phyloP scores from a whole-genome alignment of 2,888 invertebrate genomes.

The Tinea trinotella region DNA sequence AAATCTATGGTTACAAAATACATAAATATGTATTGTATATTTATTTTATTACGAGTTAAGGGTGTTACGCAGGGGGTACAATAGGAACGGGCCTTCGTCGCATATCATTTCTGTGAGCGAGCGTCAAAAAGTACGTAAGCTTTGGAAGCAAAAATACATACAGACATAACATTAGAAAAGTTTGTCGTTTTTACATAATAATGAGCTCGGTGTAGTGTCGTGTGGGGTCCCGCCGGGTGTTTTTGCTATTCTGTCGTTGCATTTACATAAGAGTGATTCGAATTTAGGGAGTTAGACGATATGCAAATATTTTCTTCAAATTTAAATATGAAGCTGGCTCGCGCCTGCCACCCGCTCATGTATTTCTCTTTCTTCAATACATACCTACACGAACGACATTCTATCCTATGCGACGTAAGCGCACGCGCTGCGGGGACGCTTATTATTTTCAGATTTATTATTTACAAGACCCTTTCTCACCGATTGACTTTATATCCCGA shows the following conservation, averaged over 20 bases:
- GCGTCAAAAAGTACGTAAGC: slow-evolving; percentile 32
- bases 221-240: slow-evolving; percentile 56
- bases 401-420: slow-evolving; percentile 27
- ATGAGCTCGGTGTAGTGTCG: slow-evolving; percentile 40
- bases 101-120: slow-evolving; percentile 43
- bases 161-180: slow-evolving; percentile 59
- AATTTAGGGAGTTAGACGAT: slow-evolving; percentile 66
- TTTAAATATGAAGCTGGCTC: slow-evolving; percentile 42
- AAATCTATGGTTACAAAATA: neutral
- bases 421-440: slow-evolving; percentile 55
- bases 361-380: slow-evolving; percentile 27
- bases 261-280: slow-evolving; percentile 62
- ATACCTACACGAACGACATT: too few relatives aligned
- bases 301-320: slow-evolving; percentile 68
- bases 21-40: neutral
- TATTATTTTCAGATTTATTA: slow-evolving; percentile 27
- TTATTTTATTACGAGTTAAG: neutral
- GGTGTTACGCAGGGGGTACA: neutral
- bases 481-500: neutral
- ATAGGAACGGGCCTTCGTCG: slow-evolving; percentile 24
- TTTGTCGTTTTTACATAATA: slow-evolving; percentile 57
- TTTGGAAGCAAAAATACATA: slow-evolving; percentile 57
- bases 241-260: slow-evolving; percentile 49
- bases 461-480: neutral
- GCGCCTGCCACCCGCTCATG: slow-evolving; percentile 34